These are phyloP conservation scores for Tragelaphus strepsiceros DNA, from an alignment of 2,113 vertebrate species.

Conservation along the genomic window DNA sequence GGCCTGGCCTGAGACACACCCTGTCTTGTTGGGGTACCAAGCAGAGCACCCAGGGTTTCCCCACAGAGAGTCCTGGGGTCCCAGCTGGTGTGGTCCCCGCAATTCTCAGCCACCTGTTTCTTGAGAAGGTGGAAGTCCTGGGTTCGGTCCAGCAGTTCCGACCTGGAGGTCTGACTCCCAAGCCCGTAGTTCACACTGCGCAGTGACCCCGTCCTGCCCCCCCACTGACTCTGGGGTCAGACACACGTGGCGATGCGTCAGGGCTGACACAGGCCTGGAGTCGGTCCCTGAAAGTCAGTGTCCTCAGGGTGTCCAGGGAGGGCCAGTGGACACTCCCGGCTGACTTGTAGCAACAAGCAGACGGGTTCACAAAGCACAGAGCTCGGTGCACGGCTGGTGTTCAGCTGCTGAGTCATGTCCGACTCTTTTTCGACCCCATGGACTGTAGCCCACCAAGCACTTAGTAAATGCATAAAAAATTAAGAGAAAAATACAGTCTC, in stretches of 20 bases:
- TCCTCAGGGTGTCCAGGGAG: neutral
- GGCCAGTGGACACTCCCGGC: fast-evolving
- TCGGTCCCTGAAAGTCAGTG: neutral
- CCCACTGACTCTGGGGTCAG: fast-evolving
- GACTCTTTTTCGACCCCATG: neutral
- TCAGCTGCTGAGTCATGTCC: neutral
- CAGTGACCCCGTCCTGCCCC: fast-evolving
- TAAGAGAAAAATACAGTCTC: neutral
- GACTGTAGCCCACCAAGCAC: neutral
- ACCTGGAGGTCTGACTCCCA: neutral
- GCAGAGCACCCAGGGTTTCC: neutral
- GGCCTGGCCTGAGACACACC: neutral
- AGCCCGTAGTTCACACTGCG: neutral
- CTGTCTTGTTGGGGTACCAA: neutral
- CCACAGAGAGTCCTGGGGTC: neutral
- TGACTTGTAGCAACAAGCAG: neutral
- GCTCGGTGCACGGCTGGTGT: fast-evolving
- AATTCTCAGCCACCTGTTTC: too few relatives aligned
- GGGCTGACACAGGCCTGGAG: neutral
- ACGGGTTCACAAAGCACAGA: fast-evolving
- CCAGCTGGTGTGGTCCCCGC: fast-evolving
- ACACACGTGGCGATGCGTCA: neutral
- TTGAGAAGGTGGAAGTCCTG: neutral
- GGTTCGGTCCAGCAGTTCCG: neutral
- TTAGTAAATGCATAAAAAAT: neutral